Evolutionary conservation across 2,113 vertebrate genomes (phyloP).

Genomic region (Turdus rufiventris): DNA sequence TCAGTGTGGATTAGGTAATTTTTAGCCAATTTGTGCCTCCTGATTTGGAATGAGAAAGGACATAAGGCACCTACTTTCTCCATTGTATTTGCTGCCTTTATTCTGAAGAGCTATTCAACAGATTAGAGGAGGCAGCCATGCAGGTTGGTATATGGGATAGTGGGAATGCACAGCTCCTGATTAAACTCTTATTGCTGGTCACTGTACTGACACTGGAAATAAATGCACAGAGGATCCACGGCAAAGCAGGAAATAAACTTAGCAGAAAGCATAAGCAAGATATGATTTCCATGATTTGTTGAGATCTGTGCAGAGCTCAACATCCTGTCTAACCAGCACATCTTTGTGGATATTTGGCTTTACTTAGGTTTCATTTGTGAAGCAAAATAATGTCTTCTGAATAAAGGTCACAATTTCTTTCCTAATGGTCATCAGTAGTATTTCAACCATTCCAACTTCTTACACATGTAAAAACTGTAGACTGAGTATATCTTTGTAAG

Average conservation of each 20-base stretch:
- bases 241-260: not conserved
- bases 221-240: not conserved
- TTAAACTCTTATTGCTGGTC: not conserved
- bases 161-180: not conserved
- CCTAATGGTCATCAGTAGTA: not conserved
- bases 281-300: not conserved
- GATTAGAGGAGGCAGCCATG: not conserved
- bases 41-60: not conserved
- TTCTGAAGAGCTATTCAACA: not conserved
- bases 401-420: not conserved
- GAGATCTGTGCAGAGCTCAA: not conserved
- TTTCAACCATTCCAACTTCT: not conserved
- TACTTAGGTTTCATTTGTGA: not conserved
- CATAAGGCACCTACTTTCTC: not conserved
- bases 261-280: not conserved
- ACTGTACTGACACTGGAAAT: not conserved
- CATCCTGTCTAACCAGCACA: not conserved
- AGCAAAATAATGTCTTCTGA: not conserved
- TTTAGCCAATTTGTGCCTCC: not conserved
- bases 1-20: not conserved
- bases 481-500: not conserved
- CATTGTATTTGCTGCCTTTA: not conserved
- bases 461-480: not conserved
- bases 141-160: not conserved
- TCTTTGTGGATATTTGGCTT: not conserved